Evolutionary conservation across 2,888 invertebrate species (phyloP), one percentile per base, ranked within the genome.

Genomic region (Drosophila imparisetae): DNA sequence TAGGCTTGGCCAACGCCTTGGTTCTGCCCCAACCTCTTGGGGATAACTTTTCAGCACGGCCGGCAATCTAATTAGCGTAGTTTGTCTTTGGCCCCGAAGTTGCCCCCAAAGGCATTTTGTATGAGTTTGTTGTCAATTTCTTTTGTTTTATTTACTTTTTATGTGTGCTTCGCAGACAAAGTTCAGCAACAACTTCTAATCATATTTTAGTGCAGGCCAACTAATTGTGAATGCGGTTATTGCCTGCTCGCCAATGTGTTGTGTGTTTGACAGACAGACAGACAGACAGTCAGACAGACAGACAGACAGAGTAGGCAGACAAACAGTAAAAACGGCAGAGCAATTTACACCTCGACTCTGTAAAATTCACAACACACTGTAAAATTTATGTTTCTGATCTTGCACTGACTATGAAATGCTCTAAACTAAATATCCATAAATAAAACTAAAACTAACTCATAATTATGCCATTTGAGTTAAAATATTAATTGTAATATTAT

Each of bases 271-370:
- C 45, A 40, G 24, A 29, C 38, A n/a, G 24, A 49, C 29, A 49
- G 18, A 18, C 29, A 10, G 42, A 21, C 6, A 6, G 11, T 6
- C 6, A 36, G 60, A 24, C 5, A 11, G 13, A 67, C 62, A 58
- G 58, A n/a, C 11, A 7, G 30, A 45, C 24, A 48, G 60, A 30
- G 45, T 40, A 64, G 10, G 24, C 55, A 62, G 6, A 36, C 59
- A 64, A 66, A 55, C 53, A 61, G 36, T 65, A 24, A 59, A 69
- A 75, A 66, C 71, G 68, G 74, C 45, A 67, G 53, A 86, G 65
- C 78, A 85, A 86, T 90, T 90, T 88, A 90, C 90, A 86, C 89
- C 88, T 90, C 62, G 59, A 53, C 68, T 66, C 52, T 69, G 73
- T 71, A 45, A 84, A 80, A 72, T 72, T 78, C 79, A 81, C 88